Evolutionary conservation across 2,113 vertebrate species (phyloP).

Genomic region (Onychostruthus taczanowskii): DNA sequence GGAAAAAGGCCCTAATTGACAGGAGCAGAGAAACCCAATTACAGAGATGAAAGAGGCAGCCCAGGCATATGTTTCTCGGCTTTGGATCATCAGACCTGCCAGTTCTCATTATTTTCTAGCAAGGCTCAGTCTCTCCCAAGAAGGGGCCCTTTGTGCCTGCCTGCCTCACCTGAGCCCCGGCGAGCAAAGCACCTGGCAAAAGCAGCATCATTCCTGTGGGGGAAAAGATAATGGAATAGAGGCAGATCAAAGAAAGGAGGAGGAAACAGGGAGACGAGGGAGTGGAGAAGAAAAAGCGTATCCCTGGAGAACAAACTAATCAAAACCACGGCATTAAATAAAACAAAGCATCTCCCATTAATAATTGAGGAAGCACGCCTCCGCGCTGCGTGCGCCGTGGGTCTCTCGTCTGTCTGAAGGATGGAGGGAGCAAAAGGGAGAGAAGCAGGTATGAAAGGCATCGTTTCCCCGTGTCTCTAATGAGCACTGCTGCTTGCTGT

Average conservation of each 20-base stretch:
- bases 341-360: conserved; percentile 54
- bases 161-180: not conserved
- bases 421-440: conserved; percentile 38
- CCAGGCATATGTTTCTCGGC: conserved; percentile 36
- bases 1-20: conserved; percentile 41
- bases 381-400: not conserved
- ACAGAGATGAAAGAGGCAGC: conserved; percentile 62
- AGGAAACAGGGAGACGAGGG: not conserved
- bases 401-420: conserved; percentile 28
- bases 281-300: fast-evolving
- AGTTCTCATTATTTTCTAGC: conserved; percentile 55
- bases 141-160: not conserved
- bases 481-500: not conserved
- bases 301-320: conserved; percentile 16
- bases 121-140: not conserved
- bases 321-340: conserved; percentile 40
- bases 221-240: not conserved
- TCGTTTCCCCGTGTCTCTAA: conserved; percentile 17
- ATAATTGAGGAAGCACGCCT: conserved; percentile 34
- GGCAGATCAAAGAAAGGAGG: not conserved
- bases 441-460: not conserved
- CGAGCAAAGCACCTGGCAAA: not conserved
- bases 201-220: not conserved
- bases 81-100: conserved; percentile 59
- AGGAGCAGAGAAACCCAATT: conserved; percentile 53